A percentile compares a stretch with the other conserved stretches of the same genome.
Conservation (phyloP, 2,888 invertebrate genomes). For the Actias luna region DNA sequence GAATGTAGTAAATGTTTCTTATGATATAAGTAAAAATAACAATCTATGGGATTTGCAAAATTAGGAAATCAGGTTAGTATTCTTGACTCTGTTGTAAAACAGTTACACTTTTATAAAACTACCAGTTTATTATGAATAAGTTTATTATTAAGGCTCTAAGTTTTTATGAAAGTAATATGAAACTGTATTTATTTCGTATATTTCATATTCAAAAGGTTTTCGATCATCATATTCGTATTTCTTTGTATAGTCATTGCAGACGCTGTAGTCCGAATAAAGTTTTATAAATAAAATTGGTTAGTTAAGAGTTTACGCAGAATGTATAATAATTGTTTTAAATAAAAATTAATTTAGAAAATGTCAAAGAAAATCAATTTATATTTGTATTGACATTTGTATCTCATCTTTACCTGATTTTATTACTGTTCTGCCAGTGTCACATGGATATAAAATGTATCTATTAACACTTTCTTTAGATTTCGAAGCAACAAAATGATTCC, state of each 20-base stretch:
- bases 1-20: not conserved
- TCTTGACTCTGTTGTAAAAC: conserved; percentile 17
- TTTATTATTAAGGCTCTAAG: not conserved
- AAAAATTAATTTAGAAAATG: too few relatives aligned
- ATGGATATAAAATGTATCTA: too few relatives aligned
- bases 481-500: too few relatives aligned
- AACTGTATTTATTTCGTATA: not conserved
- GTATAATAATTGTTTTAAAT: not conserved
- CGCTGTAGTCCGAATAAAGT: not conserved
- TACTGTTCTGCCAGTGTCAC: too few relatives aligned
- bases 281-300: not conserved
- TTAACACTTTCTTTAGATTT: too few relatives aligned
- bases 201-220: not conserved
- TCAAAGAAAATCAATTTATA: too few relatives aligned
- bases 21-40: conserved; percentile 22
- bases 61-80: conserved; percentile 50
- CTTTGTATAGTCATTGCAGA: not conserved
- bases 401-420: too few relatives aligned
- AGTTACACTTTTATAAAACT: conserved; percentile 2
- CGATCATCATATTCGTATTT: not conserved
- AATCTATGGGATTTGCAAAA: conserved; percentile 29
- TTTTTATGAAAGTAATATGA: not conserved
- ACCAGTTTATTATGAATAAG: not conserved
- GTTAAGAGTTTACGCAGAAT: not conserved
- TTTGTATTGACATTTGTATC: too few relatives aligned